Conservation (phyloP, 1,140 invertebrate genomes). For the Panagrolaimus sp. region DNA sequence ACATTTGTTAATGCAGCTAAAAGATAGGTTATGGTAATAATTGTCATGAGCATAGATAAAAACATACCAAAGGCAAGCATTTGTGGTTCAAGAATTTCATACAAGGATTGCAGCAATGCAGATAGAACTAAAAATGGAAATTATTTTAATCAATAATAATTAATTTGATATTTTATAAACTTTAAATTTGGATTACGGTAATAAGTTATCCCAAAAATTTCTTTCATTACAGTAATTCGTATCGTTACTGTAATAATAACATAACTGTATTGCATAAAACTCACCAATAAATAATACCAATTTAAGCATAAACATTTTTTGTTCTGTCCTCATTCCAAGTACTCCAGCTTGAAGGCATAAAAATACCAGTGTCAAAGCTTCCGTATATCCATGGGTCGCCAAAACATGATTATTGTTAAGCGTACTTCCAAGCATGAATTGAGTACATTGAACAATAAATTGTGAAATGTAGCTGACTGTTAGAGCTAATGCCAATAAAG, state of each 20-base stretch:
- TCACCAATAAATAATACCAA: constrained; percentile 64
- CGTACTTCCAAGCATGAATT: constrained; percentile 62
- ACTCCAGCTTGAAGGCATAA: constrained; percentile 65
- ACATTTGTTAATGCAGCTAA: constrained; percentile 77
- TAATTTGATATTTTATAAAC: too few relatives aligned
- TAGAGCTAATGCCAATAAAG: constrained; percentile 64
- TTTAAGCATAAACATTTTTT: constrained; percentile 64
- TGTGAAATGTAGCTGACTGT: constrained; percentile 64
- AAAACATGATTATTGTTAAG: constrained; percentile 60
- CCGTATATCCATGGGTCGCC: constrained; percentile 64
- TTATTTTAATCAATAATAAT: too few relatives aligned
- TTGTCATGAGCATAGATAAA: too few relatives aligned
- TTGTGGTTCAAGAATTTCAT: constrained; percentile 66
- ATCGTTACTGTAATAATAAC: too few relatives aligned
- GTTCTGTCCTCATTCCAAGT: constrained; percentile 63
- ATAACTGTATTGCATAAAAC: too few relatives aligned
- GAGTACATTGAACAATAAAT: constrained; percentile 62
- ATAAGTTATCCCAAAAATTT: too few relatives aligned
- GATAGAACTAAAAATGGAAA: constrained; percentile 59
- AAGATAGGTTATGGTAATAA: too few relatives aligned
- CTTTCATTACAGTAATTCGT: too few relatives aligned
- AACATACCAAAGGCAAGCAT: constrained; percentile 63
- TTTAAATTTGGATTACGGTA: too few relatives aligned
- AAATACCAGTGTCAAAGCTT: constrained; percentile 65
- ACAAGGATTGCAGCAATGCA: constrained; percentile 65